Evolutionary conservation across 2,113 vertebrate genomes (phyloP), one percentile per base, ranked within the genome.

Genomic region (Oreochromis niloticus): DNA sequence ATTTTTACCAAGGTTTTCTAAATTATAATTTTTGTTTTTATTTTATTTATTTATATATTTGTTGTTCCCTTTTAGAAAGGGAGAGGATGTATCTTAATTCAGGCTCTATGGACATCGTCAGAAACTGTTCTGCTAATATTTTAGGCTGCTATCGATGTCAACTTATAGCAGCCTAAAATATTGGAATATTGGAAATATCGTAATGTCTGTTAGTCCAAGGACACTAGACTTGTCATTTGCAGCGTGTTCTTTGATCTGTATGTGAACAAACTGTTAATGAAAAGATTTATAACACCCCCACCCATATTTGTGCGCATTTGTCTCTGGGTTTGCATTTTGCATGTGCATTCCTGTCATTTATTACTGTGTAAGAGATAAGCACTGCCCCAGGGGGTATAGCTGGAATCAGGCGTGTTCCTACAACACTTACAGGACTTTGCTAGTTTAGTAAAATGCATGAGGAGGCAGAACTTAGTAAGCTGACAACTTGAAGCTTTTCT

Each of bases 311-410:
- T 13, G 61, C 1, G 6, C 7, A 1, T 46, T 22, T 54, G 9
- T 63, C 16, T 39, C n/a, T 78, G 8, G 4, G 14, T 41, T 57
- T 14, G 22, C 5, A 32, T 27, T 88, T 36, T 84, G 81, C 89
- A 27, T 89, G 82, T 87, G 85, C 34, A n/a, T 87, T 89, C 85
- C 55, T 89, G 80, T 83, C 12, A n/a, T 81, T 61, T n/a, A 39
- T 55, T 61, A 27, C 59, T 75, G 66, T 36, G 24, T 68, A 78
- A 59, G 68, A 82, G 46, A 10, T 66, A 56, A 57, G 83, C 30
- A 57, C 39, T 80, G 75, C 14, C 85, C 54, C 32, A 19, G 32
- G 55, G 86, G 63, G 54, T 4, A 81, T 50, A 90, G 57, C 82
- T 59, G 16, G 39, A 68, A 79, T 81, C 55, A 80, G 81, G 82